phyloP scores from a whole-genome alignment of 1,140 invertebrate genomes.

The Euschistus heros region DNA sequence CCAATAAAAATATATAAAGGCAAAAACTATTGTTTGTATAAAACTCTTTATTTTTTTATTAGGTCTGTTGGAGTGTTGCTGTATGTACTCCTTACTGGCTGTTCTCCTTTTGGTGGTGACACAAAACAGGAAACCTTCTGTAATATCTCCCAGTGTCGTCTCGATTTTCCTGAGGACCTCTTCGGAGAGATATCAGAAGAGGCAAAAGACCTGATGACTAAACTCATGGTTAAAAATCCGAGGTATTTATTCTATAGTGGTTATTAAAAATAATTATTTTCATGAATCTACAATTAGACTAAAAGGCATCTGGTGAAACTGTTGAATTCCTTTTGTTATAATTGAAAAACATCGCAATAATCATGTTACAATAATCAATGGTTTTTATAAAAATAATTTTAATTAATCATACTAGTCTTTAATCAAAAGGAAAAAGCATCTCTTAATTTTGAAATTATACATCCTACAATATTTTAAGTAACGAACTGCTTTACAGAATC shows the following conservation, averaged over 20 bases:
- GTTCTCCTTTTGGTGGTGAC: slow-evolving; percentile 85
- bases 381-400: background rate
- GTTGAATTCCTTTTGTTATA: too few species aligned
- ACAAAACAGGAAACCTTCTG: slow-evolving; percentile 89
- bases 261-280: too few species aligned
- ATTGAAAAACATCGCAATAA: background rate
- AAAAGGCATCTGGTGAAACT: too few species aligned
- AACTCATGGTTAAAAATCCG: slow-evolving; percentile 29
- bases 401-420: too few species aligned
- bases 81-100: slow-evolving; percentile 84
- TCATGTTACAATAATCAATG: background rate
- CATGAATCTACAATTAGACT: too few species aligned
- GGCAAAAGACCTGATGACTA: slow-evolving; percentile 72
- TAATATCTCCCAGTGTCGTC: slow-evolving; percentile 77
- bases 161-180: slow-evolving; percentile 82
- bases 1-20: background rate
- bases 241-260: slow-evolving; percentile 12
- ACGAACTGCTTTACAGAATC: too few species aligned
- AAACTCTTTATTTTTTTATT: background rate
- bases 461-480: too few species aligned
- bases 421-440: too few species aligned
- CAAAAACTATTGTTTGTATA: background rate
- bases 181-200: slow-evolving; percentile 72
- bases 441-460: too few species aligned
- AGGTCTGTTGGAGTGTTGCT: slow-evolving; percentile 72